Percentiles rank a stretch among this genome's conserved stretches.
These are phyloP conservation scores for Ormyrus pomaceus DNA, from an alignment of 2,888 invertebrate genomes.

Conservation along the genomic window DNA sequence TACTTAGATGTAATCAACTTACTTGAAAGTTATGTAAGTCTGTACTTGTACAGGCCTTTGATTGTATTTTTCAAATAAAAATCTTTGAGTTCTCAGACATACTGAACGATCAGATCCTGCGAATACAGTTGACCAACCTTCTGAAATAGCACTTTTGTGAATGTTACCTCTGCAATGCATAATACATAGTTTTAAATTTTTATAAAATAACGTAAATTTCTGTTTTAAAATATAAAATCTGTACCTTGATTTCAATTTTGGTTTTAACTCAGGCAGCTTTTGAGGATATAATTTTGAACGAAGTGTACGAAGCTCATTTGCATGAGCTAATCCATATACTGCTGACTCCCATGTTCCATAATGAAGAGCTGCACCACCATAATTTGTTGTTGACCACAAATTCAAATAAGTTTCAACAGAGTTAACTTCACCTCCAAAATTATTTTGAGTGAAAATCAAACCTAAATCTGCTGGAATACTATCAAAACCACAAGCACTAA, in stretches of 20 bases:
- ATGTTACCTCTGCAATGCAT: conserved; percentile 74
- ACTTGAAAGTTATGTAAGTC: conserved; percentile 82
- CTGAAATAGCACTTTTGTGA: conserved; percentile 76
- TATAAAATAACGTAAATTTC: conserved; percentile 17
- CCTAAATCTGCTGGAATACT: conserved; percentile 94
- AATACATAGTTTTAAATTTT: conserved; percentile 42
- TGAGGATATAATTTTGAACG: conserved; percentile 83
- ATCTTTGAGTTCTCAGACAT: conserved; percentile 87
- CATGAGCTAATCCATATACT: conserved; percentile 84
- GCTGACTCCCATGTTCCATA: conserved; percentile 94
- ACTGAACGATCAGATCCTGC: conserved; percentile 90
- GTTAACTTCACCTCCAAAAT: conserved; percentile 87
- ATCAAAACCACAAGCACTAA: conserved; percentile 96
- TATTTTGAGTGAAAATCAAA: conserved; percentile 84
- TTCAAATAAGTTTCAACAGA: conserved; percentile 85
- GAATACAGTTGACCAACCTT: conserved; percentile 85
- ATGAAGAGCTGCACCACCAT: conserved; percentile 79
- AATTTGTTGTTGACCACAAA: conserved; percentile 62
- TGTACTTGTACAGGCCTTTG: conserved; percentile 87
- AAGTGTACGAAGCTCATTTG: conserved; percentile 80
- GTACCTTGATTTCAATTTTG: conserved; percentile 79
- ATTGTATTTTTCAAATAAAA: conserved; percentile 82
- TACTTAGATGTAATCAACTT: conserved; percentile 27
- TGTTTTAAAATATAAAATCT: background rate
- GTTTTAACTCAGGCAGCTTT: conserved; percentile 80